Evolutionary conservation across 2,797 vertebrate genomes (phyloP), one percentile per base, ranked within the genome.

Genomic region (Cirrhinus mrigala): DNA sequence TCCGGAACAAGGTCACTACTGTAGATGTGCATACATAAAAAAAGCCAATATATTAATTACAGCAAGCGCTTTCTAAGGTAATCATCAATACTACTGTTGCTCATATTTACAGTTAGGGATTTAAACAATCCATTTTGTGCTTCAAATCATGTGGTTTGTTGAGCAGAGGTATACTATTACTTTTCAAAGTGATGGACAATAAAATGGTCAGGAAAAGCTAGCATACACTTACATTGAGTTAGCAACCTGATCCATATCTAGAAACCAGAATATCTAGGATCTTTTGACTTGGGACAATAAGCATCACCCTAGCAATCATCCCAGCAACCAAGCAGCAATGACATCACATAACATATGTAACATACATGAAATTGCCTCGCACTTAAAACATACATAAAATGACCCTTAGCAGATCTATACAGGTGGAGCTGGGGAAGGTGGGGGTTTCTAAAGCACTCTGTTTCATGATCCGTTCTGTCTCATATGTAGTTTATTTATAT

Each of bases 1-100:
- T 50, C 44, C 52, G 73, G 54, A 40, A 66, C 37, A 44, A 29
- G 62, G 82, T 84, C 73, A 81, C 15, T 83, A 33, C 44, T 50
- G 33, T n/a, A 46, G 60, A 74, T 48, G n/a, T 69, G 48, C 11
- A 66, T 20, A 69, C 16, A 27, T 37, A 4, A 11, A 44, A 46
- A 76, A 27, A 54, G 33, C 33, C 3, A 11, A 76, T n/a, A n/a
- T 22, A 54, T 54, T 33, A 33, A 33, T 33, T 54, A 54, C 18
- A 66, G 62, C 22, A 71, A 79, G 24, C 7, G 40, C n/a, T 62
- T 48, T 9, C 10, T 46, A 27, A 54, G 24, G 24, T 27, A 16
- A 37, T 68, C 27, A 20, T 4, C 20, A 56, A 18, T 29, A 50
- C 27, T 50, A 29, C 16, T 48, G 46, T 54, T 33, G 48, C 48